These are phyloP conservation scores for Cyphomyrus discorhynchus DNA, from an alignment of 2,113 vertebrate genomes.

Conservation along the genomic window DNA sequence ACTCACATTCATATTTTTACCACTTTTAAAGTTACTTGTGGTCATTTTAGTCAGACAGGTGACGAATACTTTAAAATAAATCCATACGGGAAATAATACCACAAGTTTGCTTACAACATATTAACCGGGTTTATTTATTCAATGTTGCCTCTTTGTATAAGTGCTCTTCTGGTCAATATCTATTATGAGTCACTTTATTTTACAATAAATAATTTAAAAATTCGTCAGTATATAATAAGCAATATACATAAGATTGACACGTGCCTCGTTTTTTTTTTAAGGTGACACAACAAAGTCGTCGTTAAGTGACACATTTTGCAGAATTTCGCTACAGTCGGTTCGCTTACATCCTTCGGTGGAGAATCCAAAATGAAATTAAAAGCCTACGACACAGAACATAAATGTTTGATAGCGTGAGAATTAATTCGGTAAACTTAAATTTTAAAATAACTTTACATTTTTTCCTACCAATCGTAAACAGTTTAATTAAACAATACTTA, in stretches of 20 bases:
- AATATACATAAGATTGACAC: slow-evolving; percentile 21
- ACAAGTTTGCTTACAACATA: slow-evolving; percentile 18
- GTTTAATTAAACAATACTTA: slow-evolving; percentile 50
- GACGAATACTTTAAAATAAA: background rate
- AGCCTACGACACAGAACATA: slow-evolving; percentile 40
- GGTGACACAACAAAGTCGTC: background rate
- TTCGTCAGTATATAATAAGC: slow-evolving; percentile 18
- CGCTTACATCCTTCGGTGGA: slow-evolving; percentile 14
- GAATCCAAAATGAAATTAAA: slow-evolving; percentile 38
- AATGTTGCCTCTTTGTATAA: background rate
- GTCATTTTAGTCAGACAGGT: background rate
- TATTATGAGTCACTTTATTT: slow-evolving; percentile 15
- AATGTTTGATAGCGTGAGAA: slow-evolving; percentile 44
- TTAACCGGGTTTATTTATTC: slow-evolving; percentile 21
- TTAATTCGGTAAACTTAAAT: slow-evolving; percentile 38
- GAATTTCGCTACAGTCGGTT: slow-evolving; percentile 9
- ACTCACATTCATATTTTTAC: background rate
- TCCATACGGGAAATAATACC: background rate
- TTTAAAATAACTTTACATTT: slow-evolving; percentile 30
- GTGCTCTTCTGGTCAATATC: slow-evolving; percentile 10
- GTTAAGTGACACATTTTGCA: background rate
- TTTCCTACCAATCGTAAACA: slow-evolving; percentile 45
- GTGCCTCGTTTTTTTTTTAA: background rate
- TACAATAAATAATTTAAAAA: slow-evolving; percentile 26
- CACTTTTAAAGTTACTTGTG: background rate